Base-by-base conservation (phyloP, 30 jellyfish, hydroid and myxozoan genomes). In the Hydractinia echinata region DNA sequence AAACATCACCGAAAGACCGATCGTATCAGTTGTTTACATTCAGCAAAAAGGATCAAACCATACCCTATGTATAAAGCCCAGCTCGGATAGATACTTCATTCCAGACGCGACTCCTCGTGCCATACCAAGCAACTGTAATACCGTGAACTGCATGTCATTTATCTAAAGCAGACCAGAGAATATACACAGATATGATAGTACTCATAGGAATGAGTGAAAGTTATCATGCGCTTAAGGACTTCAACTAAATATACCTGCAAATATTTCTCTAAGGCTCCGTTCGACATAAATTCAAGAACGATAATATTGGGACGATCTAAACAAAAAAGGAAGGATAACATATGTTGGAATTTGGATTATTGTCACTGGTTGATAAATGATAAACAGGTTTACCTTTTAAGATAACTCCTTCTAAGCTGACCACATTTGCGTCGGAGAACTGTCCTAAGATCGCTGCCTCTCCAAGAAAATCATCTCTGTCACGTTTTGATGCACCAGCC, bases 91-190 rank as follows among this genome's bases (percentile, higher is more conserved):
- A 80, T 92, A 92, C 56, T 87, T 92, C 98, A 92, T 92, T 5
- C 98, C 98, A 50, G 91, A 76, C 49, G 96, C 56, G n/a, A 92
- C 98, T n/a, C 98, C 98, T 21, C 98, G 79, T 50, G 96, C 96
- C 98, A 92, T 92, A 5, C 98, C 98, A 18, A 92, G 88, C 67
- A 87, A 74, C 81, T 92, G 96, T 10, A 87, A 71, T n/a, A 83
- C 18, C 6, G 95, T 79, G 68, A 92, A 87, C 70, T 87, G 84
- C 39, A 87, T 87, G 76, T 92, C 98, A 56, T 92, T 87, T 44
- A 76, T 81, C 98, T 92, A 30, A 30, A 30, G 44, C 44, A 30
- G 44, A 30, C 44, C 44, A 30, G 44, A 30, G 44, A 30, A 30
- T 30, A 30, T 30, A 30, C 44, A 30, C 1, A 58, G 19, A 58